These are phyloP conservation scores for Antigone vipio DNA, from an alignment of 2,113 vertebrate species.

Conservation along the genomic window DNA sequence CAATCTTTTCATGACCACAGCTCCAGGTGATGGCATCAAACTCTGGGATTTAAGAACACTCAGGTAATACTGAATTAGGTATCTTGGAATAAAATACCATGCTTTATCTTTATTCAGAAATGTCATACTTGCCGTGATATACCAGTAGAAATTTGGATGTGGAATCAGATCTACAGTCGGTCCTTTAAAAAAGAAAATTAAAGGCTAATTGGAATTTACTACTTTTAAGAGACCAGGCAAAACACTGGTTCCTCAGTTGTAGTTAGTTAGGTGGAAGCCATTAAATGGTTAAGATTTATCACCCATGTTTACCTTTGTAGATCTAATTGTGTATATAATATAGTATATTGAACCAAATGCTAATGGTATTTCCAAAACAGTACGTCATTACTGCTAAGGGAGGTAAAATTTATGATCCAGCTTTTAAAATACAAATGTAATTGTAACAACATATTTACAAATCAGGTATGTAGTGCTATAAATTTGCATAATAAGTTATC, in stretches of 20 bases:
- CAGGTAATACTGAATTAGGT: slow-evolving; percentile 70
- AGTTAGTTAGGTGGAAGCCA: background rate
- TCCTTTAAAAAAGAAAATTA: background rate
- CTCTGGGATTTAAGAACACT: slow-evolving; percentile 89
- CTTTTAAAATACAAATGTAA: background rate
- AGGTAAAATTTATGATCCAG: background rate
- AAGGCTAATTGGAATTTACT: background rate
- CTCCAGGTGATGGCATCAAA: slow-evolving; percentile 83
- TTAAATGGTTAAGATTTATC: background rate
- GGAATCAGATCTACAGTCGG: background rate
- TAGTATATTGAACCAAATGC: background rate
- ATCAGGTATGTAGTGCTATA: background rate
- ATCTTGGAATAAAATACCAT: background rate
- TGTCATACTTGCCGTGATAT: background rate
- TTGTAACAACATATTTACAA: background rate
- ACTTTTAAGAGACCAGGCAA: background rate
- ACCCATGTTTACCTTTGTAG: background rate
- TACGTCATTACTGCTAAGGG: background rate
- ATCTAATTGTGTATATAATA: background rate
- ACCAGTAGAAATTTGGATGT: background rate
- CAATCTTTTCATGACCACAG: slow-evolving; percentile 85
- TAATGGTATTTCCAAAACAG: background rate
- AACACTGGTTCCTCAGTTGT: background rate
- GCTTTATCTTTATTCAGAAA: background rate
- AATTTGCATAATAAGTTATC: background rate